Evolutionary conservation across 2,888 invertebrate genomes (phyloP).

Genomic region (Meteorus colon): DNA sequence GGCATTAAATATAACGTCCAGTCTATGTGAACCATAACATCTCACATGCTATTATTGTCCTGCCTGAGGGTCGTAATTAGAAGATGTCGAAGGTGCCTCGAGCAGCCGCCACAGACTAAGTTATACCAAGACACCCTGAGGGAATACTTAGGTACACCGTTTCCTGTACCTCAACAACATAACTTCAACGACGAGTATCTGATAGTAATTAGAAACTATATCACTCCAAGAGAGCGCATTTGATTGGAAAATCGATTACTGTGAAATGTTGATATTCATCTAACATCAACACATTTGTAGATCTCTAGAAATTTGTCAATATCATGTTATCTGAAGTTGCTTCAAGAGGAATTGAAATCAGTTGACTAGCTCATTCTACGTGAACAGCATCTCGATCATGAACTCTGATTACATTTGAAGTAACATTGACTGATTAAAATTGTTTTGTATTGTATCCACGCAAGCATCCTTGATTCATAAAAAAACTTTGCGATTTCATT

Average conservation of each 20-base stretch:
- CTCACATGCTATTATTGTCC: conserved; percentile 48
- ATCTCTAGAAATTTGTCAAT: background rate
- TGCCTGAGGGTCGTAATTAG: conserved; percentile 52
- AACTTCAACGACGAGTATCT: conserved; percentile 14
- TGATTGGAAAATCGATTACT: conserved; percentile 8
- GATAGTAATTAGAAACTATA: conserved; percentile 24
- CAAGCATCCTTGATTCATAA: too few relatives aligned
- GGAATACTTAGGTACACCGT: conserved; percentile 44
- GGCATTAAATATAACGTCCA: background rate
- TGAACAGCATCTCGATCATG: too few relatives aligned
- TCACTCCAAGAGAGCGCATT: background rate
- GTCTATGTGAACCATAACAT: background rate
- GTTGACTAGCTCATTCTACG: too few relatives aligned
- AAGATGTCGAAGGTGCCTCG: conserved; percentile 33
- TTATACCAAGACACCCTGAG: conserved; percentile 46
- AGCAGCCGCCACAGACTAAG: conserved; percentile 42
- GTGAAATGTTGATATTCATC: background rate
- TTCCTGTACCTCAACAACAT: conserved; percentile 8
- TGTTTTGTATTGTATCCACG: too few relatives aligned
- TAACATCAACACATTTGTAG: conserved; percentile 12
- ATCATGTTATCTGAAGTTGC: background rate
- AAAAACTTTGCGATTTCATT: too few relatives aligned
- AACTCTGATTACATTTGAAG: too few relatives aligned
- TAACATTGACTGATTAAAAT: too few relatives aligned
- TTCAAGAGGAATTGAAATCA: background rate